Evolutionary conservation across 1,140 invertebrate species (phyloP), one percentile per base, ranked within the genome.

Genomic region (Thereuonema tuberculata): DNA sequence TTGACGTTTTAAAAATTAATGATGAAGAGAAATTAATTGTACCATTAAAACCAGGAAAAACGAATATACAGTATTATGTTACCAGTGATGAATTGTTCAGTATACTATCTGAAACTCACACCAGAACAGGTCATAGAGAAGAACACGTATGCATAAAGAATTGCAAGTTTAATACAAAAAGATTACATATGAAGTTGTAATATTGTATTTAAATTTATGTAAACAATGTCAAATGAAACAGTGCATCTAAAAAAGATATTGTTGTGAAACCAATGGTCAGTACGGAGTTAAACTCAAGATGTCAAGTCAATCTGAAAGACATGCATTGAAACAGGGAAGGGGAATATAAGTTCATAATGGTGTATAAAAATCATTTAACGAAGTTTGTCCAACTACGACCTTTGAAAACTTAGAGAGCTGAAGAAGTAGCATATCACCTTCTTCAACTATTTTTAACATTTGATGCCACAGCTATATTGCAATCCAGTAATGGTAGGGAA

Each of bases 1-100:
- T 61, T 48, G 59, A 58, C 26, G 37, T 61, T 2, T 26, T 58
- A 55, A 48, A 21, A 46, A 25, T 60, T 17, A 26, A 46, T 29
- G 56, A 56, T 23, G 47, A 28, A 24, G 31, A 58, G 48, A 61
- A 58, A 58, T 48, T 63, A 1, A 58, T 63, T 48, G 23, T 31
- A n/a, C 31, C 46, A 28, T 43, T 46, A 47, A 48, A 47, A n/a
- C 31, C 56, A 24, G 59, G 2, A 17, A 23, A 23, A 43, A 15
- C 26, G 25, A 47, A 12, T 28, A 27, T 57, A 31, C 55, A 52
- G 25, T 43, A 23, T n/a, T 63, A 56, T 48, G 56, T 63, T 27
- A n/a, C 56, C 28, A 29, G 27, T 48, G 52, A 62, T 20, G 52
- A 64, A 50, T 28, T 64, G 37, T 62, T 62, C 26, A 53, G 59